Conservation (phyloP, 2,888 invertebrate genomes). For the Sinhomidia bicolor region DNA sequence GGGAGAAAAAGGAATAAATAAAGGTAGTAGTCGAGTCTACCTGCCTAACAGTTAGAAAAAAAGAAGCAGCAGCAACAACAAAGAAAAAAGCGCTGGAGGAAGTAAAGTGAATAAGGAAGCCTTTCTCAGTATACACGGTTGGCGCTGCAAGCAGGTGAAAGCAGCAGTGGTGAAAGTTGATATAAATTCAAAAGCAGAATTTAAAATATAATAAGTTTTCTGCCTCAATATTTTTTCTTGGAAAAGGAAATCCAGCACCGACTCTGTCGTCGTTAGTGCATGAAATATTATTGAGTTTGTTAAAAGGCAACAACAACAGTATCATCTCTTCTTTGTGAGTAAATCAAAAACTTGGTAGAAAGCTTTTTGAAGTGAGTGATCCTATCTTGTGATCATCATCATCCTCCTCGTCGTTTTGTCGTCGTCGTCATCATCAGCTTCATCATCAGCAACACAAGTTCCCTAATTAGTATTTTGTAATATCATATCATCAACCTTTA, state of each 20-base stretch:
- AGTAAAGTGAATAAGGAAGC: not conserved
- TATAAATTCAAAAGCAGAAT: not conserved
- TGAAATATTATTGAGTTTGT: too few species aligned
- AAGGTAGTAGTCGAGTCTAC: too few species aligned
- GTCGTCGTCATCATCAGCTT: not conserved
- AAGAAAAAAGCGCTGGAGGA: not conserved
- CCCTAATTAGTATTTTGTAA: conserved; percentile 9
- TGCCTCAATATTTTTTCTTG: too few species aligned
- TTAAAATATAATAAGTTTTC: not conserved
- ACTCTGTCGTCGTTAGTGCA: too few species aligned
- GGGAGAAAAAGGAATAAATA: too few species aligned
- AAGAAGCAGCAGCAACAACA: not conserved
- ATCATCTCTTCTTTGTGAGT: too few species aligned
- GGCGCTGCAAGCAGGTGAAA: not conserved
- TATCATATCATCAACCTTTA: not conserved
- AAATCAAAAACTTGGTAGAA: not conserved
- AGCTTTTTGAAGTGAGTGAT: conserved; percentile 18
- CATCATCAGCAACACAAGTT: not conserved
- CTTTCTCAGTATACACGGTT: not conserved
- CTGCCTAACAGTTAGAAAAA: not conserved
- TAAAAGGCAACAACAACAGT: too few species aligned
- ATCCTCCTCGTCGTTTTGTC: conserved; percentile 16
- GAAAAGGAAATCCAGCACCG: too few species aligned
- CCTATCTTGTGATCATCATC: conserved; percentile 29
- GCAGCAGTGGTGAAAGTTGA: not conserved